Evolutionary conservation across 2,113 vertebrate species (phyloP).

Genomic region (Dermatemys mawii): DNA sequence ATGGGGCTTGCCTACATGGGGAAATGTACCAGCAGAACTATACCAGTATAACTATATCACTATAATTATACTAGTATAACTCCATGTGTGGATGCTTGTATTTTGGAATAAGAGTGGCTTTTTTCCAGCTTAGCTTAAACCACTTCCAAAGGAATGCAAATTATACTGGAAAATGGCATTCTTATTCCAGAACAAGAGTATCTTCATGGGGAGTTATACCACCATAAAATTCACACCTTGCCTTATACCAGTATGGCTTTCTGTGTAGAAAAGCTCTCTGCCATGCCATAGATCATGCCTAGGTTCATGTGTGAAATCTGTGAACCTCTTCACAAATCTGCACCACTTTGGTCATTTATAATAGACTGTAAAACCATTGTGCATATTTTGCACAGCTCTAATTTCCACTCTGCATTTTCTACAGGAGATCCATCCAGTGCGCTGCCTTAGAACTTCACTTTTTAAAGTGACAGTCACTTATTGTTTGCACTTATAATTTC

Average conservation of each 20-base stretch:
- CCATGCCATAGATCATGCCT: neutral
- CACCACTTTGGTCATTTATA: neutral
- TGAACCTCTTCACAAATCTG: neutral
- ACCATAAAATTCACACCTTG: neutral
- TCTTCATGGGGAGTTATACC: neutral
- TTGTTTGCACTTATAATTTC: neutral
- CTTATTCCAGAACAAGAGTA: neutral
- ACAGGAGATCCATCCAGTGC: neutral
- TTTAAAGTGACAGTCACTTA: neutral
- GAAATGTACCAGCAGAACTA: neutral
- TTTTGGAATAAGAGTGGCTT: neutral
- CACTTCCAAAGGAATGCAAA: neutral
- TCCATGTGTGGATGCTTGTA: no score
- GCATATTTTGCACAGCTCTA: neutral
- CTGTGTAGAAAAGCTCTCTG: neutral
- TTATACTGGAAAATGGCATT: neutral
- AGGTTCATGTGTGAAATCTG: neutral
- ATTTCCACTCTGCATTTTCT: neutral
- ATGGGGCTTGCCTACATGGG: neutral
- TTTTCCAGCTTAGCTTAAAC: neutral
- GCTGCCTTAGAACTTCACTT: neutral
- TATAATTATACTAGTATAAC: neutral
- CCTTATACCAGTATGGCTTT: neutral
- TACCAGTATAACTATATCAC: neutral
- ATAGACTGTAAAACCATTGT: neutral